Evolutionary conservation across 1,140 invertebrate species (phyloP).

Genomic region (Trypoxylus dichotomus): DNA sequence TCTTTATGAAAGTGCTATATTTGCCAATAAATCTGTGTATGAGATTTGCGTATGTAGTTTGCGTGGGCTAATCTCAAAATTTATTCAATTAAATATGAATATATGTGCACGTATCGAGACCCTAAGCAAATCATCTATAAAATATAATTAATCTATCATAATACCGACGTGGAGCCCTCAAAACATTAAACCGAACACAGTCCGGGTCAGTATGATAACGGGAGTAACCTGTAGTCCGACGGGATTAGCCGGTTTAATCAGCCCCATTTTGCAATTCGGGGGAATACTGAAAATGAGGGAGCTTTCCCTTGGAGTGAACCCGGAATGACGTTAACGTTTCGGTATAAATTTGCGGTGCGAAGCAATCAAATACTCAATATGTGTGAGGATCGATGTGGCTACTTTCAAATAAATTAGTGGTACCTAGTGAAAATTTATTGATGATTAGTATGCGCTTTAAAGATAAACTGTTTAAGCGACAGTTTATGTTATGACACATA

Average conservation of each 20-base stretch:
- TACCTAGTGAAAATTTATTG: not conserved
- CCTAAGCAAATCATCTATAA: not conserved
- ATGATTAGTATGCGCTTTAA: no score
- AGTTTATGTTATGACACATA: no score
- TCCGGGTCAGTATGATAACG: constrained; percentile 4
- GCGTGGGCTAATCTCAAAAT: no score
- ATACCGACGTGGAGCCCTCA: not conserved
- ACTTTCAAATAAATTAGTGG: constrained; percentile 39
- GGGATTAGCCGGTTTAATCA: constrained; percentile 25
- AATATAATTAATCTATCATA: not conserved
- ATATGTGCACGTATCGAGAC: not conserved
- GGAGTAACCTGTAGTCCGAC: constrained; percentile 1
- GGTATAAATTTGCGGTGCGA: constrained; percentile 45
- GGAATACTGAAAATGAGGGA: not conserved
- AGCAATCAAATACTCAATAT: constrained; percentile 43
- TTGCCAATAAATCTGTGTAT: no score
- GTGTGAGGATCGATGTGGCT: constrained; percentile 44
- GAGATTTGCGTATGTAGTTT: no score
- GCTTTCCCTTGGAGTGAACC: not conserved
- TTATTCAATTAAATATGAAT: no score
- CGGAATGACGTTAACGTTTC: not conserved
- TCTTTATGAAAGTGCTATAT: no score
- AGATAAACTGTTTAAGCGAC: no score
- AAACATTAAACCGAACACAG: not conserved
- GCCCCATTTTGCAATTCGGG: not conserved